phyloP scores from a whole-genome alignment of 2,888 invertebrate species.

The Euclidia mi region DNA sequence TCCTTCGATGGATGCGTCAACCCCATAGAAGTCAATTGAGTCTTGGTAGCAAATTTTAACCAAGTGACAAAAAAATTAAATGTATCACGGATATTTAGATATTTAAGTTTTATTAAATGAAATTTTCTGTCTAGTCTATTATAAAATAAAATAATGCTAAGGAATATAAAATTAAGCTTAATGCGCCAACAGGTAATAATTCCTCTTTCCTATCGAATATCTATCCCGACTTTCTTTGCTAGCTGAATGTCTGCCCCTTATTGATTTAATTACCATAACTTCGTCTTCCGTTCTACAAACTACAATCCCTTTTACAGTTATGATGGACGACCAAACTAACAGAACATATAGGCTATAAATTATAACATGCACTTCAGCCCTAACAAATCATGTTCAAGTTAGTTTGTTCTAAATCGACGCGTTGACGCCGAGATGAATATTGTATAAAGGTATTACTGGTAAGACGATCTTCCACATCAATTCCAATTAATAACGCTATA shows the following conservation, averaged over 20 bases:
- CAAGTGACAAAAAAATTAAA: too few species aligned
- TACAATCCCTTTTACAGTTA: neutral
- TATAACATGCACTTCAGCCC: neutral
- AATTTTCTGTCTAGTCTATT: too few species aligned
- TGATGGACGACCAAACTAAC: neutral
- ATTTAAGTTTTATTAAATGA: too few species aligned
- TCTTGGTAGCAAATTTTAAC: too few species aligned
- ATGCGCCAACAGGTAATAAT: too few species aligned
- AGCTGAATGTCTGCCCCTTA: neutral
- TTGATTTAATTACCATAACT: neutral
- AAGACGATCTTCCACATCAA: conserved; percentile 34
- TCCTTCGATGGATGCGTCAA: too few species aligned
- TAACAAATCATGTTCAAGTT: conserved; percentile 12
- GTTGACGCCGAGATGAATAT: conserved; percentile 35
- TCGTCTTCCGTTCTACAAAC: neutral
- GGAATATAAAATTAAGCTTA: too few species aligned
- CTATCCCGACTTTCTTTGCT: too few species aligned
- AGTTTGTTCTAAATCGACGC: conserved; percentile 21
- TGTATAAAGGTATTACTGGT: conserved; percentile 35
- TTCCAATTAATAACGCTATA: conserved; percentile 29
- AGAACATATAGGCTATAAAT: neutral
- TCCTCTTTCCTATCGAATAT: too few species aligned
- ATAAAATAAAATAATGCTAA: too few species aligned
- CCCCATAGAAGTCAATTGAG: too few species aligned
- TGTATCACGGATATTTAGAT: too few species aligned